A percentile compares a stretch with the other conserved stretches of the same genome.
phyloP scores from a whole-genome alignment of 2,113 vertebrate genomes.

The Aramus guarauna region DNA sequence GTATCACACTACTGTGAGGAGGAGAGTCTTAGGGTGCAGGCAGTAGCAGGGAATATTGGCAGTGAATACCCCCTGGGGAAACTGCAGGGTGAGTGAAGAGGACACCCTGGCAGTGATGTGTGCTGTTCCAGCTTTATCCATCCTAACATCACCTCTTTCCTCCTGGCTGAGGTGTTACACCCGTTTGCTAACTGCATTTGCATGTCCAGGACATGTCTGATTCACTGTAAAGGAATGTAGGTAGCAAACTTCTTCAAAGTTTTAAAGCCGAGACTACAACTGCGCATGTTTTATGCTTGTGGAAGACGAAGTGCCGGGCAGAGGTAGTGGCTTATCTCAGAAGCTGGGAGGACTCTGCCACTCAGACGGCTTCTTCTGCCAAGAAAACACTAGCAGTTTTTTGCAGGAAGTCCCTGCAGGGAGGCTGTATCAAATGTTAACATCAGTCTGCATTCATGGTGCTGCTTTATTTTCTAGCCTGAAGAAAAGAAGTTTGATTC shows the following conservation, averaged over 20 bases:
- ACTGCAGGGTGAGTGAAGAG: neutral
- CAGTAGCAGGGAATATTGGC: neutral
- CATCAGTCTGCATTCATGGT: neutral
- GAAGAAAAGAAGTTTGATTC: neutral
- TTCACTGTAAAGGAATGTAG: neutral
- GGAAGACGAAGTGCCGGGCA: neutral
- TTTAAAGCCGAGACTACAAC: neutral
- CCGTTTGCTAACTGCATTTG: neutral
- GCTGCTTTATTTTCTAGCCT: neutral
- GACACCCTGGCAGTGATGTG: neutral
- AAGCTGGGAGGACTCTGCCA: neutral
- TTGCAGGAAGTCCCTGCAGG: neutral
- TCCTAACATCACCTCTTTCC: neutral
- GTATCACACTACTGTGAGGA: neutral
- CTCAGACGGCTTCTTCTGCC: neutral
- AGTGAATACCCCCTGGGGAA: neutral
- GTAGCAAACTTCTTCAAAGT: neutral
- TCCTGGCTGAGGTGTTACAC: neutral
- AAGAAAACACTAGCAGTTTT: neutral
- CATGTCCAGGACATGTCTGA: neutral
- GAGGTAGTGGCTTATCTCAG: neutral
- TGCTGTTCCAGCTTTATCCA: neutral
- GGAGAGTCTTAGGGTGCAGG: neutral
- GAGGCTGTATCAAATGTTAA: neutral
- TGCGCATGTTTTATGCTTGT: neutral